These are phyloP conservation scores for Spisula subtruncata DNA, from an alignment of 2,888 invertebrate genomes.

Conservation along the genomic window DNA sequence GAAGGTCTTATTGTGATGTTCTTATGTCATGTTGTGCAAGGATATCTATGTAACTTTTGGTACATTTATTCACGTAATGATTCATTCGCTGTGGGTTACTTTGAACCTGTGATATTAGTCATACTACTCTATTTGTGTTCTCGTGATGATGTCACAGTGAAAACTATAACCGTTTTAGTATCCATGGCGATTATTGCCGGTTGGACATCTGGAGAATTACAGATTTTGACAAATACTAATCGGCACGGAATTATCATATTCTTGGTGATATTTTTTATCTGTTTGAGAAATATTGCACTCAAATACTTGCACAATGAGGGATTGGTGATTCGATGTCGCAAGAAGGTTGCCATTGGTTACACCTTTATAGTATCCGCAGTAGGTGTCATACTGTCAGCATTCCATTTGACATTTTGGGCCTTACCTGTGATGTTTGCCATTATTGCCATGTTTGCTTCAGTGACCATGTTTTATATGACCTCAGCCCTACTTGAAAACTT, in stretches of 20 bases:
- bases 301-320: constrained; percentile 67
- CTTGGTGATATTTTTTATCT: constrained; percentile 62
- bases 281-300: constrained; percentile 67
- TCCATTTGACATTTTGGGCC: constrained; percentile 59
- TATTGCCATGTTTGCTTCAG: constrained; percentile 65
- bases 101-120: constrained; percentile 66
- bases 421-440: constrained; percentile 65
- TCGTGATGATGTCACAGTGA: constrained; percentile 51
- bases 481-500: constrained; percentile 49
- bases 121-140: constrained; percentile 62
- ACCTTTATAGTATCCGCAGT: constrained; percentile 42
- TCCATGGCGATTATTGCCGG: constrained; percentile 58
- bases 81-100: constrained; percentile 64
- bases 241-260: constrained; percentile 65
- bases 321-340: constrained; percentile 53
- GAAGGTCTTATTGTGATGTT: constrained; percentile 58
- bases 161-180: constrained; percentile 35
- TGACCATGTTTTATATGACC: constrained; percentile 61
- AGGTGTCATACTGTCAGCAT: constrained; percentile 54
- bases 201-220: constrained; percentile 56
- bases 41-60: constrained; percentile 62
- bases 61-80: constrained; percentile 59
- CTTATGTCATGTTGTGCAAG: constrained; percentile 55
- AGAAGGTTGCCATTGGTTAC: constrained; percentile 41
- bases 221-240: constrained; percentile 46